Evolutionary conservation across 2,888 invertebrate genomes (phyloP).

Genomic region (Choreutis nemorana): DNA sequence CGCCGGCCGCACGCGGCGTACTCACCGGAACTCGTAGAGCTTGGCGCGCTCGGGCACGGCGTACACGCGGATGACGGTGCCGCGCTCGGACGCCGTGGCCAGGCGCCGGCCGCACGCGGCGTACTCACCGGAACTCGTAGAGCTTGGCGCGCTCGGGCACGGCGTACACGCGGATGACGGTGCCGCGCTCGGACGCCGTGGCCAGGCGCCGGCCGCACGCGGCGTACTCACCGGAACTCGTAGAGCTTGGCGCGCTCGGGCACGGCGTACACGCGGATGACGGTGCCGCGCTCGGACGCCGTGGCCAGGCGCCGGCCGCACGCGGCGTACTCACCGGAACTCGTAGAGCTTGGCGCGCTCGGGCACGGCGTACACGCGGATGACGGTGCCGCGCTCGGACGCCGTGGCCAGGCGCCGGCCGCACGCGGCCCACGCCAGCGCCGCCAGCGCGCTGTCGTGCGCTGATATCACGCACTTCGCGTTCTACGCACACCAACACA

Average conservation of each 20-base stretch:
- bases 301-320: constrained; percentile 84
- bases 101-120: constrained; percentile 80
- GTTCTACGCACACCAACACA: constrained; percentile 69
- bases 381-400: constrained; percentile 95
- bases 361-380: constrained; percentile 88
- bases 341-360: constrained; percentile 93
- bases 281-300: constrained; percentile 94
- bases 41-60: constrained; percentile 85
- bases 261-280: constrained; percentile 92
- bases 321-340: constrained; percentile 87
- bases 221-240: constrained; percentile 56
- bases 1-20: constrained; percentile 95
- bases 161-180: constrained; percentile 95
- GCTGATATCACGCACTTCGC: constrained; percentile 97
- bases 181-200: constrained; percentile 77
- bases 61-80: constrained; percentile 97
- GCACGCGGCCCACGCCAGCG: constrained; percentile 89
- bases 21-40: constrained; percentile 93
- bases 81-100: constrained; percentile 91
- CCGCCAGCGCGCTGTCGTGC: constrained; percentile 95
- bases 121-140: constrained; percentile 78
- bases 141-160: constrained; percentile 86
- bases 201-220: constrained; percentile 4
- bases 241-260: constrained; percentile 88
- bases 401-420: constrained; percentile 86